These are phyloP conservation scores for Hemicrepidius hirtus DNA, from an alignment of 2,888 invertebrate species.

Conservation along the genomic window DNA sequence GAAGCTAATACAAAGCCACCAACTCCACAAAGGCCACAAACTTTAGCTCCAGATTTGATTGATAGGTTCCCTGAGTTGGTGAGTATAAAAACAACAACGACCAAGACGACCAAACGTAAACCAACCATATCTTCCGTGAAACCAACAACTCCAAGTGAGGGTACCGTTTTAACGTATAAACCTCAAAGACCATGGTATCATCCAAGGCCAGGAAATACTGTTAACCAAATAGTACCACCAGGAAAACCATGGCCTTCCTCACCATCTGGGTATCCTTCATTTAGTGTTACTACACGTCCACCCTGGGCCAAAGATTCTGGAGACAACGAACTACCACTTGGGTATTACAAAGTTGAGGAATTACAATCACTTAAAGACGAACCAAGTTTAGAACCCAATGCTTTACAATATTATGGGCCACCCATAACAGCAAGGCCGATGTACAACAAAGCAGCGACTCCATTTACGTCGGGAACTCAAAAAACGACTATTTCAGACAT, in stretches of 20 bases:
- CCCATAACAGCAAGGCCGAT: not conserved
- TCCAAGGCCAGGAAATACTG: slow-evolving; percentile 42
- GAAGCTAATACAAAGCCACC: not conserved
- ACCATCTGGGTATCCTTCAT: slow-evolving; percentile 46
- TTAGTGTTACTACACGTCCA: slow-evolving; percentile 1
- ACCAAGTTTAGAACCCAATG: slow-evolving; percentile 19
- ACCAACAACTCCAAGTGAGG: not conserved
- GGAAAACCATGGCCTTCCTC: slow-evolving; percentile 55
- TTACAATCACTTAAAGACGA: not conserved
- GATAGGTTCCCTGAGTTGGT: slow-evolving; percentile 20
- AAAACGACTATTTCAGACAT: slow-evolving; percentile 33
- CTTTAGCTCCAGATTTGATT: not conserved
- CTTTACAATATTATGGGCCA: slow-evolving; percentile 12
- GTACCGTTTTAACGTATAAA: slow-evolving; percentile 43
- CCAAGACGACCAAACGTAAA: not conserved
- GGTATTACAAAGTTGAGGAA: not conserved
- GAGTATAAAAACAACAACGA: not conserved
- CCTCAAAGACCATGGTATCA: slow-evolving; percentile 44
- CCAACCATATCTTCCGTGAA: not conserved
- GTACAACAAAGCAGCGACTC: not conserved
- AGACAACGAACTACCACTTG: not conserved
- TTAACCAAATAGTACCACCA: slow-evolving; percentile 41
- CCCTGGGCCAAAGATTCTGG: not conserved
- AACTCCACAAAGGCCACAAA: not conserved
- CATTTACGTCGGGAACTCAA: slow-evolving; percentile 29